Percentiles rank a stretch among this genome's conserved stretches.
Conservation (phyloP, 2,888 invertebrate genomes). For the Onchidella celtica region DNA sequence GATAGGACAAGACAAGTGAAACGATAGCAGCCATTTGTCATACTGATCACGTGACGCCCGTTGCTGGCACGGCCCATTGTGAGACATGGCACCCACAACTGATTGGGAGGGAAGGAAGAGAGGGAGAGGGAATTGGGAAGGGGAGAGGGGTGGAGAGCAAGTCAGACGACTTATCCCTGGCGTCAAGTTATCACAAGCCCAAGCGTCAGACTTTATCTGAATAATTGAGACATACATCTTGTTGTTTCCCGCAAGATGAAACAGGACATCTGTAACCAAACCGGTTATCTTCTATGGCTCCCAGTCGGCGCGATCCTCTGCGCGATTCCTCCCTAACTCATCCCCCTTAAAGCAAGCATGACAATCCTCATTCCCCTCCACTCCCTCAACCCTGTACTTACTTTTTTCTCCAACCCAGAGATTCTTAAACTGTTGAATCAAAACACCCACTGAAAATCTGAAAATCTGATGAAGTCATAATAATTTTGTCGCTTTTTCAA, state of each 20-base stretch:
- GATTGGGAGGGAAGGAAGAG: neutral
- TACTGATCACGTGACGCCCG: conserved; percentile 8
- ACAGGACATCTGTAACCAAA: conserved; percentile 35
- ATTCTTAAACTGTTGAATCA: too few species aligned
- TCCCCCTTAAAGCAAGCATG: neutral
- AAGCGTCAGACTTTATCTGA: conserved; percentile 29
- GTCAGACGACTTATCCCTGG: conserved; percentile 4
- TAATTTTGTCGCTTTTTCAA: too few species aligned
- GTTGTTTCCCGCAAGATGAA: conserved; percentile 30
- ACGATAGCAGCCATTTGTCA: conserved; percentile 46
- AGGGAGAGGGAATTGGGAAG: neutral
- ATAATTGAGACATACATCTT: conserved; percentile 45
- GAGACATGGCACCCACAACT: neutral
- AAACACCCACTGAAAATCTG: too few species aligned
- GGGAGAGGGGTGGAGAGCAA: neutral
- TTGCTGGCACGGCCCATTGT: neutral
- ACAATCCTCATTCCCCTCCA: too few species aligned
- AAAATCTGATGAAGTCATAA: too few species aligned
- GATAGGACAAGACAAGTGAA: conserved; percentile 34
- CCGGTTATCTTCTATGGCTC: conserved; percentile 26
- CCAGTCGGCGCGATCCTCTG: neutral
- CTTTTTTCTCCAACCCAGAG: too few species aligned
- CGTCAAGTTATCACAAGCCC: conserved; percentile 32
- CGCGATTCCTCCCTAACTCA: neutral
- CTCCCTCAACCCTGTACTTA: too few species aligned